Conservation (phyloP, 1,140 invertebrate species). For the Colletes gigas region DNA sequence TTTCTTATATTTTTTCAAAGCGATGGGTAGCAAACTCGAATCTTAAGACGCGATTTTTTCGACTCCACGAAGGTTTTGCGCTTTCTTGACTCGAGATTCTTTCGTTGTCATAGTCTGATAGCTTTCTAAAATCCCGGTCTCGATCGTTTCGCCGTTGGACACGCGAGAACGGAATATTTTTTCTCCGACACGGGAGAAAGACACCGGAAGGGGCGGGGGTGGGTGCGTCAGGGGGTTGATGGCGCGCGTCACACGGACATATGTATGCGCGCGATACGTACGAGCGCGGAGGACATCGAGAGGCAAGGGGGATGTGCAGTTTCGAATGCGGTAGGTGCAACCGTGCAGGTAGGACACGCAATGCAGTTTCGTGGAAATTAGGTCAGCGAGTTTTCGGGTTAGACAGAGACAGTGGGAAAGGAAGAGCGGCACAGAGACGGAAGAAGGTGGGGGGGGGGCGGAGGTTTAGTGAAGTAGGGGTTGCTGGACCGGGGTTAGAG, state of each 20-base stretch:
- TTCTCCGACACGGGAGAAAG: too few species aligned
- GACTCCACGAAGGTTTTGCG: too few species aligned
- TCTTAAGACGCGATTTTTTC: too few species aligned
- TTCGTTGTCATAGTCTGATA: too few species aligned
- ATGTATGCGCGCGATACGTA: conserved; percentile 28
- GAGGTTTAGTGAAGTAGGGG: not conserved
- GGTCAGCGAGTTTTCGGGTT: conserved; percentile 71
- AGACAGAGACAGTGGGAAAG: conserved; percentile 33
- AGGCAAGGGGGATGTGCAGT: conserved; percentile 46
- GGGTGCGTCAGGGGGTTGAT: not conserved
- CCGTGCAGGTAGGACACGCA: conserved; percentile 68
- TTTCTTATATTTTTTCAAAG: too few species aligned
- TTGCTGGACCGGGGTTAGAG: conserved; percentile 51
- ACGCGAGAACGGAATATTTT: too few species aligned
- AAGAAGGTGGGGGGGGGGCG: not conserved
- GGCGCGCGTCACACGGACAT: conserved; percentile 11
- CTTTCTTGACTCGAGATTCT: too few species aligned
- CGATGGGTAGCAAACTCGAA: too few species aligned
- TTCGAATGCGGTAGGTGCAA: conserved; percentile 66
- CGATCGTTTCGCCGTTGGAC: too few species aligned
- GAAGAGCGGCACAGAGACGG: not conserved
- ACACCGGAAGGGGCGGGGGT: too few species aligned
- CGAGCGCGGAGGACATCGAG: conserved; percentile 24
- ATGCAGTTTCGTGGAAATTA: conserved; percentile 71
- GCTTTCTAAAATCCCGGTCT: too few species aligned